A percentile compares a stretch with the other conserved stretches of the same genome.
Evolutionary conservation across 2,888 invertebrate genomes (phyloP).

Genomic region (Yponomeuta sedellus): DNA sequence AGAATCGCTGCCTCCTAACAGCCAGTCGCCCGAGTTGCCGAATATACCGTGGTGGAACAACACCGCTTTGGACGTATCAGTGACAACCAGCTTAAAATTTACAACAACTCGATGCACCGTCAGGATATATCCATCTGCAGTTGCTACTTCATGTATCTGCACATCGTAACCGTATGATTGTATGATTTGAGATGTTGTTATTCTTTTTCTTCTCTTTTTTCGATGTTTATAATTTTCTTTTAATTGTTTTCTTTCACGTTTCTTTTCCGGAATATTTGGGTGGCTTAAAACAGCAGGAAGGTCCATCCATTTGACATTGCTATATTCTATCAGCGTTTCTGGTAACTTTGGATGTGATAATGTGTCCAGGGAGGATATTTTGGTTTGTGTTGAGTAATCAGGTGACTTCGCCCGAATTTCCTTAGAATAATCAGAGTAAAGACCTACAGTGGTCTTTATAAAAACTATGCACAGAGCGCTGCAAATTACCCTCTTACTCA

Average conservation of each 20-base stretch:
- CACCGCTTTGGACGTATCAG: neutral
- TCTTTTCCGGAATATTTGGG: neutral
- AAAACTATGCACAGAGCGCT: neutral
- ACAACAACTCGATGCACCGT: neutral
- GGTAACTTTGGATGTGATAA: too few species aligned
- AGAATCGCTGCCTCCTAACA: constrained; percentile 4
- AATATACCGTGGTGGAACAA: constrained; percentile 16
- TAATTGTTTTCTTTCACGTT: neutral
- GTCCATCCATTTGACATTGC: too few species aligned
- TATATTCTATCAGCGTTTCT: too few species aligned
- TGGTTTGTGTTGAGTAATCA: neutral
- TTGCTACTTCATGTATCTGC: constrained; percentile 1
- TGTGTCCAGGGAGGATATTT: neutral
- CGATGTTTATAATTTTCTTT: neutral
- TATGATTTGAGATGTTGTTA: neutral
- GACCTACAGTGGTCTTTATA: neutral
- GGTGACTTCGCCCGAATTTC: neutral
- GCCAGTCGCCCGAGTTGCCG: constrained; percentile 16
- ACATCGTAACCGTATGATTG: neutral
- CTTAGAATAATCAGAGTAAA: neutral
- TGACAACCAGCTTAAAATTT: neutral
- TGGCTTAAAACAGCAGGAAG: too few species aligned
- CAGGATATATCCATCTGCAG: neutral
- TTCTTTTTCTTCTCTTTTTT: neutral
- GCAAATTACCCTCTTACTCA: neutral